Evolutionary conservation across 2,888 invertebrate genomes (phyloP), one percentile per base, ranked within the genome.

Genomic region (Agrochola lychnidis): DNA sequence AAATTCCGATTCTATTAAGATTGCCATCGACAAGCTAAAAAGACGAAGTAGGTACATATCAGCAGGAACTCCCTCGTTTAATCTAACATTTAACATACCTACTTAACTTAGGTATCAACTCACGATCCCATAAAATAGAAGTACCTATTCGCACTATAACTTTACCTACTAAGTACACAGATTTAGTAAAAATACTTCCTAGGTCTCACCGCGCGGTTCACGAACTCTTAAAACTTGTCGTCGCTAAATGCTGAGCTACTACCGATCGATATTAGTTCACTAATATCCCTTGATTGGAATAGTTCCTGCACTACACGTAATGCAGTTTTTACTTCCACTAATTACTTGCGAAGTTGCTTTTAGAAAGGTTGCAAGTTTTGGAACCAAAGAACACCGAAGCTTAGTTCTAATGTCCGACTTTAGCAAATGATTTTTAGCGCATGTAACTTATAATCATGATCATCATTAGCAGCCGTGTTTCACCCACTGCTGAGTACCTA

Each of bases 201-300:
- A 3, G 64, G 45, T 75, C 63, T 57, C 42, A 53, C 42, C 36
- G 40, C 30, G 51, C 51, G 25, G 45, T 59, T 48, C 77, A 63
- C 14, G 48, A 77, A 77, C 82, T 82, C 42, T 53, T 73, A 45
- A 56, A 82, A 76, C 61, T 67, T 48, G 53, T 63, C 53, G 12
- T 53, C 40, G 42, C 59, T 69, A 59, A 78, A 68, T 48, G 78
- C 40, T 36, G 78, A 78, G 53, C 77, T 68, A 69, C n/a, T 45
- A 6, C n/a, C n/a, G 57, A 40, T 45, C 69, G 76, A 22, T 42
- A 59, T 59, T 59, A 66, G 53, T 83, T 83, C 69, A 69, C 59
- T 69, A 64, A 79, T 82, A 83, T 53, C n/a, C 25, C 36, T 70
- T 78, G 63, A 83, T 83, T 79, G 79, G 48, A 79, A 72, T 72